A percentile compares a stretch with the other conserved stretches of the same genome.
Conservation (phyloP, 53 echinoderm and acorn worm species). For the Astropecten irregularis region DNA sequence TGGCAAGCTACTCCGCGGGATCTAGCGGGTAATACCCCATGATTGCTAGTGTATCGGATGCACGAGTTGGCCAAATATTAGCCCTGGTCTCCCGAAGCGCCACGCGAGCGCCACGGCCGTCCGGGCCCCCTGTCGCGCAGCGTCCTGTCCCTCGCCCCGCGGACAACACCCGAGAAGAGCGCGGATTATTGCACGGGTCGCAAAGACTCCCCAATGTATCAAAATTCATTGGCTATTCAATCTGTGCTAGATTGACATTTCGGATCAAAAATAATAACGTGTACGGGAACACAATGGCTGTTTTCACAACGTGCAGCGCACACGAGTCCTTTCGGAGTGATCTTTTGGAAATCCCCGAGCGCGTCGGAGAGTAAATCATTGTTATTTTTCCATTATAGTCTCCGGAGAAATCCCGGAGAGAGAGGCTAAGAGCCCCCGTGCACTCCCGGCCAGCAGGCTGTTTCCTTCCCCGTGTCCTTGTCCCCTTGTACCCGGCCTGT, state of each 20-base stretch:
- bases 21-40: slow-evolving; percentile 23
- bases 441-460: not conserved
- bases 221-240: slow-evolving; percentile 55
- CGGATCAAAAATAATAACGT: slow-evolving; percentile 55
- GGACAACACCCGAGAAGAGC: slow-evolving; percentile 45
- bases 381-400: slow-evolving; percentile 54
- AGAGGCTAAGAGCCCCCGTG: slow-evolving; percentile 13
- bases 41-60: slow-evolving; percentile 54
- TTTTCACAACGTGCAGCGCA: slow-evolving; percentile 41
- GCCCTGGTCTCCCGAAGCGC: not conserved
- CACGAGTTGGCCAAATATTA: slow-evolving; percentile 22
- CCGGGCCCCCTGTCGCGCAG: not conserved
- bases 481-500: not conserved
- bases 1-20: not conserved
- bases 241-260: slow-evolving; percentile 56
- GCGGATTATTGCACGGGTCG: slow-evolving; percentile 40
- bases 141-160: slow-evolving; percentile 4
- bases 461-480: not conserved
- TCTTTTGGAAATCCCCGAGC: slow-evolving; percentile 34
- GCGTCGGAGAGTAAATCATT: slow-evolving; percentile 49
- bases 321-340: slow-evolving; percentile 22
- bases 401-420: slow-evolving; percentile 31
- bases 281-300: slow-evolving; percentile 48
- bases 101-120: not conserved
- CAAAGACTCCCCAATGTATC: slow-evolving; percentile 42